These are phyloP conservation scores for Poeciliopsis infans DNA, from an alignment of 2,797 vertebrate genomes.

Conservation along the genomic window DNA sequence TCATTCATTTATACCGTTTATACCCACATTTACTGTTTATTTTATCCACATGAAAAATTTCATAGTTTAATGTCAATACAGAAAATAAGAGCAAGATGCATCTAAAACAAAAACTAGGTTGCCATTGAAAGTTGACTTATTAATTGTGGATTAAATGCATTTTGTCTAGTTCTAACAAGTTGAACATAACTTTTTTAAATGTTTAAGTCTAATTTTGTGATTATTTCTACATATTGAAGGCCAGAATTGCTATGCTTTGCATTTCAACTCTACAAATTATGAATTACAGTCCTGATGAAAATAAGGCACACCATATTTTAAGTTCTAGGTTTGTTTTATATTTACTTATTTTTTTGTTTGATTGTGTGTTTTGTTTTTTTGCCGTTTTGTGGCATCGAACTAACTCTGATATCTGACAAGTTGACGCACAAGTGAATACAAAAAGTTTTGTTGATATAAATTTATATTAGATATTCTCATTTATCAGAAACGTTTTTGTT, in stretches of 20 bases:
- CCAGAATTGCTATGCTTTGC: not conserved
- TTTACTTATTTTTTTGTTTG: not conserved
- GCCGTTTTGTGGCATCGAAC: not conserved
- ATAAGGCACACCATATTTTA: not conserved
- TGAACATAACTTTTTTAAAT: not conserved
- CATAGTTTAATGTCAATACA: not conserved
- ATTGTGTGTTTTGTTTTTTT: not conserved
- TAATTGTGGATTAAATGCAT: not conserved
- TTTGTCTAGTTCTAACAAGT: not conserved
- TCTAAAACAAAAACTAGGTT: not conserved
- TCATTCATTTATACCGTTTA: not conserved
- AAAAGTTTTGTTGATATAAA: not conserved
- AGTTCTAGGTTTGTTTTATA: not conserved
- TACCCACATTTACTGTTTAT: no score
- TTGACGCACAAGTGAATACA: not conserved
- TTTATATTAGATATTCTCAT: not conserved
- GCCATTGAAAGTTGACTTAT: not conserved
- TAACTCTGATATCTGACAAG: not conserved
- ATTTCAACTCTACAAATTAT: not conserved
- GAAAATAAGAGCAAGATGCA: not conserved
- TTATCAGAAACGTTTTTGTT: not conserved
- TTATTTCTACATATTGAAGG: not conserved
- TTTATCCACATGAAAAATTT: not conserved
- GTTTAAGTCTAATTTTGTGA: not conserved
- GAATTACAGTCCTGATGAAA: not conserved